Percentiles rank a stretch among this genome's conserved stretches.
Evolutionary conservation across 2,113 vertebrate genomes (phyloP).

Genomic region (Heterochromis multidens): DNA sequence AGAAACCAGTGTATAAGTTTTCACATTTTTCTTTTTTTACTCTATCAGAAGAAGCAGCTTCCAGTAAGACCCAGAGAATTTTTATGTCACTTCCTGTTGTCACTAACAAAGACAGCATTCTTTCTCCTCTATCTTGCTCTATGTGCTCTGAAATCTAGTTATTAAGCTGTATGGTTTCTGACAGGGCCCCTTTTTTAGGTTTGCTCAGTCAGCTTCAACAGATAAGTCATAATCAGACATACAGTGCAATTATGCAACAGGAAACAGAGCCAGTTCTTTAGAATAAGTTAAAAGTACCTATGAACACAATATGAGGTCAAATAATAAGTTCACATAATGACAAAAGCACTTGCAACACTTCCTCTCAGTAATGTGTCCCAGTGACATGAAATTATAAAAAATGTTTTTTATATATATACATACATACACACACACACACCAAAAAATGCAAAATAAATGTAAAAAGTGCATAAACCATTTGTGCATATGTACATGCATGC

Average conservation of each 20-base stretch:
- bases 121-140: constrained; percentile 24
- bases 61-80: constrained; percentile 74
- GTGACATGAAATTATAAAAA: too few relatives aligned
- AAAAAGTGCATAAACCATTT: background rate
- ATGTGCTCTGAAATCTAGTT: constrained; percentile 55
- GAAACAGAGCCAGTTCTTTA: constrained; percentile 46
- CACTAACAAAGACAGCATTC: constrained; percentile 60
- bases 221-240: constrained; percentile 17
- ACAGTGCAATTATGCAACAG: background rate
- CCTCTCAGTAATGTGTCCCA: background rate
- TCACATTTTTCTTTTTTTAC: constrained; percentile 38
- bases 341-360: constrained; percentile 33
- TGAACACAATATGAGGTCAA: constrained; percentile 9
- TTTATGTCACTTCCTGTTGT: constrained; percentile 78
- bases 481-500: background rate
- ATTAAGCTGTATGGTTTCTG: constrained; percentile 41
- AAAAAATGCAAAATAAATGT: background rate
- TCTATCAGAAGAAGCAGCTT: constrained; percentile 58
- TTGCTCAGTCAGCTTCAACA: constrained; percentile 26
- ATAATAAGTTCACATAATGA: constrained; percentile 19
- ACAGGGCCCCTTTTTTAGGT: constrained; percentile 59
- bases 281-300: constrained; percentile 31
- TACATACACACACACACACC: too few relatives aligned
- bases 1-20: constrained; percentile 19
- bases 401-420: too few relatives aligned